A percentile compares a stretch with the other conserved stretches of the same genome.
These are phyloP conservation scores for Drosophila sp. DNA, from an alignment of 1,140 invertebrate species.

Conservation along the genomic window DNA sequence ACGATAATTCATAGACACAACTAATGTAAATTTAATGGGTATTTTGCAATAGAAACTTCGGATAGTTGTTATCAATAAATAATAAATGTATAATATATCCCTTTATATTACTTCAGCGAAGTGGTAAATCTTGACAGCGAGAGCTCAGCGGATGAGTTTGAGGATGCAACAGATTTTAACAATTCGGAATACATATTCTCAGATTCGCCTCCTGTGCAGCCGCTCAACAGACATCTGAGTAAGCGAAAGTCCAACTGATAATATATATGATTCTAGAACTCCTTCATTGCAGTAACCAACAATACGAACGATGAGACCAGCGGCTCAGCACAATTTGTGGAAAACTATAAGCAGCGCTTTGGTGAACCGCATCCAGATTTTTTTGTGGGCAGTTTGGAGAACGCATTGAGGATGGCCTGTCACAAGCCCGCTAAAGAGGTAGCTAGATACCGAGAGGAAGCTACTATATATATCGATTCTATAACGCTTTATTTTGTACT, in stretches of 20 bases:
- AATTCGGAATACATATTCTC: slow-evolving; percentile 95
- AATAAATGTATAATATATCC: slow-evolving; percentile 1
- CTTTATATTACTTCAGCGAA: slow-evolving; percentile 37
- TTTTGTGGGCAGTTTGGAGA: slow-evolving; percentile 94
- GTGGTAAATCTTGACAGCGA: slow-evolving; percentile 86
- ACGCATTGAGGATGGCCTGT: slow-evolving; percentile 95
- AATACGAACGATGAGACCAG: slow-evolving; percentile 93
- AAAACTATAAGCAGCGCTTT: slow-evolving; percentile 92
- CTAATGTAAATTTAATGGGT: too few relatives aligned
- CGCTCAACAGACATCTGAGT: slow-evolving; percentile 92
- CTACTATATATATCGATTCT: neutral
- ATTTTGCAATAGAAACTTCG: neutral
- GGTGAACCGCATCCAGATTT: slow-evolving; percentile 94
- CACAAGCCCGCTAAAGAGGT: slow-evolving; percentile 94
- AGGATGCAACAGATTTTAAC: slow-evolving; percentile 92
- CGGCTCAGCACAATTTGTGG: slow-evolving; percentile 93
- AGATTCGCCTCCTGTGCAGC: slow-evolving; percentile 89
- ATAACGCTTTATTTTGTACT: slow-evolving; percentile 82
- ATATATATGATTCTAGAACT: neutral
- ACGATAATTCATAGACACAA: too few relatives aligned
- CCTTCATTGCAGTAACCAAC: slow-evolving; percentile 90
- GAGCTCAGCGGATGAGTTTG: slow-evolving; percentile 93
- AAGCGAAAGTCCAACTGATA: slow-evolving; percentile 85
- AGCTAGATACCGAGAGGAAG: neutral
- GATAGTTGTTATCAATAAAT: too few relatives aligned